Evolutionary conservation across 53 echinoderm and acorn worm species (phyloP), one percentile per base, ranked within the genome.

Genomic region (Mesocentrotus franciscanus): DNA sequence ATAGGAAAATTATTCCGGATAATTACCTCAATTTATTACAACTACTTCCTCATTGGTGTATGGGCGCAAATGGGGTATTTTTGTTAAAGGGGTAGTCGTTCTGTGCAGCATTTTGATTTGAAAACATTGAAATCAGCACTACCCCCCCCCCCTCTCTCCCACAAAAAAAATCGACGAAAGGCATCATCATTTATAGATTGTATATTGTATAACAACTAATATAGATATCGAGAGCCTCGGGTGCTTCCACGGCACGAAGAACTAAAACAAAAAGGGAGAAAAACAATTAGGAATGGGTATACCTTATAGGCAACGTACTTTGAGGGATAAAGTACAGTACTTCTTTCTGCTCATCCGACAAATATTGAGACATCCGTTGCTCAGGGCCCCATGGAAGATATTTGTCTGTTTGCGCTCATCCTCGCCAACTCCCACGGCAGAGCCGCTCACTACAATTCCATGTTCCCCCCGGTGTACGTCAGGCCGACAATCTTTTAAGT

Each of bases 281-380:
- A 42, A 42, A 81, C 13, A 4, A 81, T 36, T 81, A 17, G 8
- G 11, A 17, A 33, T 42, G 42, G 42, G 74, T 32, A 36, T 11
- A n/a, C n/a, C n/a, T n/a, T n/a, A 75, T 81, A 81, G 81, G 81
- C 81, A 81, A 81, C 22, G 81, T 81, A 81, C 81, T 81, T 42
- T 81, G 81, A 14, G 81, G 81, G 42, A 61, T 90, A 90, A 90
- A 61, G 59, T 60, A 18, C 90, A 61, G 61, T 60, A 4, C 10
- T 29, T 60, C 90, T 90, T 30, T 90, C n/a, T 58, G n/a, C 61
- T 33, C 60, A 60, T 16, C 58, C 59, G 58, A 61, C 61, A 90
- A 90, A 90, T 90, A 90, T 90, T 90, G 90, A 60, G 90, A 90
- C 90, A 90, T 60, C 61, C 61, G 60, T 61, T 90, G 26, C 27